Conservation (phyloP, 2,888 invertebrate species). For the Mactromeris polynyma region DNA sequence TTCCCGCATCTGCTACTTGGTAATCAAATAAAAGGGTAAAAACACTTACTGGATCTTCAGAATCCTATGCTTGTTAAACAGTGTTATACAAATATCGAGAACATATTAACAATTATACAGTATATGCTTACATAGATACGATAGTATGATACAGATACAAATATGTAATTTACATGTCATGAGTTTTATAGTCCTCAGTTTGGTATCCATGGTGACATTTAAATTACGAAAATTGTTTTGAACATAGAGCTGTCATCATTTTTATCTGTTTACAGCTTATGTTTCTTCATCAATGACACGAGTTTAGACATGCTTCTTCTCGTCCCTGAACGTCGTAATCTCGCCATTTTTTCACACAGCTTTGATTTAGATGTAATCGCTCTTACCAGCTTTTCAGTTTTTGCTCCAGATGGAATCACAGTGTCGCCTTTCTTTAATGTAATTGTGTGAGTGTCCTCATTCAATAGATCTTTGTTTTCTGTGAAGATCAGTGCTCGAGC, state of each 20-base stretch:
- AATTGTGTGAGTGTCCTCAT: background rate
- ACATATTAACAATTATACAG: too few relatives aligned
- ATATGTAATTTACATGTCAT: too few relatives aligned
- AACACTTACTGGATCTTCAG: too few relatives aligned
- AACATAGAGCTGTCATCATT: background rate
- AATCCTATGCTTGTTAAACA: too few relatives aligned
- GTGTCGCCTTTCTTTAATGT: constrained; percentile 22
- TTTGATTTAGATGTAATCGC: background rate
- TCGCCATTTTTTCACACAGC: constrained; percentile 42
- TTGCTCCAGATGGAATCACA: constrained; percentile 18
- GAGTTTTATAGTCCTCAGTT: too few relatives aligned
- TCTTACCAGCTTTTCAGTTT: constrained; percentile 27
- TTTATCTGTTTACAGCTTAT: background rate
- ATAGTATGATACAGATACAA: too few relatives aligned
- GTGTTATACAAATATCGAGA: too few relatives aligned
- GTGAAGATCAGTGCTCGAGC: constrained; percentile 50
- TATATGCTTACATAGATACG: too few relatives aligned
- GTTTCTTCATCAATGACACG: background rate
- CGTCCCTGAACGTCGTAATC: constrained; percentile 29
- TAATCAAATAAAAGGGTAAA: too few relatives aligned
- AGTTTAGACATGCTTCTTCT: constrained; percentile 7
- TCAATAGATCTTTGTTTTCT: background rate
- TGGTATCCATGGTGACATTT: too few relatives aligned
- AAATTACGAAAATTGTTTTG: too few relatives aligned
- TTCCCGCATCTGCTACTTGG: too few relatives aligned